These are phyloP conservation scores for Ommatoiulus sabulosus DNA, from an alignment of 2,888 invertebrate genomes.

Conservation along the genomic window DNA sequence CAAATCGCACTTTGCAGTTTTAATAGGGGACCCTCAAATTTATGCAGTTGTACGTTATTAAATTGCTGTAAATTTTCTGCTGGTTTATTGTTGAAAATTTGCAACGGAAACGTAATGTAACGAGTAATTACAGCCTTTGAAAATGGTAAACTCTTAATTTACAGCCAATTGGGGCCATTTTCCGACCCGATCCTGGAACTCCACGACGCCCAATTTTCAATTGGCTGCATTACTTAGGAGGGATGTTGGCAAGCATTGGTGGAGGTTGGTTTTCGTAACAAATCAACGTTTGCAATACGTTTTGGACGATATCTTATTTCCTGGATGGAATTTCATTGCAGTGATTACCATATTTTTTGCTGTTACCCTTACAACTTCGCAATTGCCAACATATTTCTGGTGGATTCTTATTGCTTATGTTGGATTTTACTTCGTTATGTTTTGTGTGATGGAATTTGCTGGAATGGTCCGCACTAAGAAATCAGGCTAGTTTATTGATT, in stretches of 20 bases:
- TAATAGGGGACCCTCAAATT: no score
- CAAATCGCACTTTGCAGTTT: no score
- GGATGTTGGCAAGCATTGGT: slow-evolving; percentile 87
- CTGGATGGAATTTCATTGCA: slow-evolving; percentile 69
- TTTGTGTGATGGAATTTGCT: slow-evolving; percentile 73
- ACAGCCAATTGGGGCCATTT: slow-evolving; percentile 87
- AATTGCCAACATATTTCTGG: slow-evolving; percentile 86
- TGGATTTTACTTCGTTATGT: slow-evolving; percentile 87
- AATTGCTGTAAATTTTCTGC: no score
- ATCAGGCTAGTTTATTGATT: slow-evolving; percentile 18
- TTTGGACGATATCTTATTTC: background rate
- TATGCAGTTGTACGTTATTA: no score
- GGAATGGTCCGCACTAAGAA: slow-evolving; percentile 50
- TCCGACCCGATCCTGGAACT: slow-evolving; percentile 87
- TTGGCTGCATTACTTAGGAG: slow-evolving; percentile 91
- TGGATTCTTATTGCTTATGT: slow-evolving; percentile 91
- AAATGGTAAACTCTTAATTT: background rate
- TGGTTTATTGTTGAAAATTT: no score
- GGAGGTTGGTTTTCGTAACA: slow-evolving; percentile 76
- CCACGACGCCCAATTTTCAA: slow-evolving; percentile 85
- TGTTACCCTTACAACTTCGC: slow-evolving; percentile 85
- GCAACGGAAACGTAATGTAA: no score
- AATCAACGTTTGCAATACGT: background rate
- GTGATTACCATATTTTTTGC: slow-evolving; percentile 95
- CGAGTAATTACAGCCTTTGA: no score